A percentile compares a stretch with the other conserved stretches of the same genome.
Evolutionary conservation across 2,797 vertebrate genomes (phyloP).

Genomic region (Syndactyla subalaris): DNA sequence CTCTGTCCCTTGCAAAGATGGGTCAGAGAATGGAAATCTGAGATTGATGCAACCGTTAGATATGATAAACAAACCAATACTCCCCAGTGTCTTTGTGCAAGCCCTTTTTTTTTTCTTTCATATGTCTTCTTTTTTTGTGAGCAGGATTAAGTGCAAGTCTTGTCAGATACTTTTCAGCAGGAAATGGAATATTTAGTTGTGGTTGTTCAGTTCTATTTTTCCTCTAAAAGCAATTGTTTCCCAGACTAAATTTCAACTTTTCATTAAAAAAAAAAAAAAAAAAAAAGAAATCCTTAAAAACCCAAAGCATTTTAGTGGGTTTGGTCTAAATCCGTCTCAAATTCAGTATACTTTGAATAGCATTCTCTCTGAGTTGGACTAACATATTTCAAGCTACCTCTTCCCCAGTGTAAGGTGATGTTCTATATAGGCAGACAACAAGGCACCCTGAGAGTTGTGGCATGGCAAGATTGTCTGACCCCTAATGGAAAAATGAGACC

Average conservation of each 20-base stretch:
- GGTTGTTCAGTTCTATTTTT: slow-evolving; percentile 52
- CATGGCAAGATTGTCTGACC: not conserved
- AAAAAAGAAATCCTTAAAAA: not conserved
- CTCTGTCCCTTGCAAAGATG: not conserved
- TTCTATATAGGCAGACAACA: not conserved
- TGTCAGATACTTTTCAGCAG: slow-evolving; percentile 2
- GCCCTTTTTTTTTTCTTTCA: not conserved
- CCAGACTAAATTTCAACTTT: slow-evolving; percentile 37
- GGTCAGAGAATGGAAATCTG: not conserved
- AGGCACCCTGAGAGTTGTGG: not conserved
- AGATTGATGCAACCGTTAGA: not conserved
- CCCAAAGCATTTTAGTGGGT: not conserved
- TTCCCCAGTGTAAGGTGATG: not conserved
- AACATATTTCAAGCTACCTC: not conserved
- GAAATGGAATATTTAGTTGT: slow-evolving; percentile 53
- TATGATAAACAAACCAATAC: not conserved
- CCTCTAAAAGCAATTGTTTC: slow-evolving; percentile 20
- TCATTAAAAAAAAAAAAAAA: not conserved
- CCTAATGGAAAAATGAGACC: not conserved
- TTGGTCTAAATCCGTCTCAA: slow-evolving; percentile 9
- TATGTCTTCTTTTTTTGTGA: not conserved
- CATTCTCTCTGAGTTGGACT: not conserved
- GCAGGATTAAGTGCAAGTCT: slow-evolving; percentile 26
- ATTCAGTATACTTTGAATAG: not conserved
- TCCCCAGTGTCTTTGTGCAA: not conserved